Evolutionary conservation across 64 coral and sea anemone genomes (phyloP).

Genomic region (Actinia equina): DNA sequence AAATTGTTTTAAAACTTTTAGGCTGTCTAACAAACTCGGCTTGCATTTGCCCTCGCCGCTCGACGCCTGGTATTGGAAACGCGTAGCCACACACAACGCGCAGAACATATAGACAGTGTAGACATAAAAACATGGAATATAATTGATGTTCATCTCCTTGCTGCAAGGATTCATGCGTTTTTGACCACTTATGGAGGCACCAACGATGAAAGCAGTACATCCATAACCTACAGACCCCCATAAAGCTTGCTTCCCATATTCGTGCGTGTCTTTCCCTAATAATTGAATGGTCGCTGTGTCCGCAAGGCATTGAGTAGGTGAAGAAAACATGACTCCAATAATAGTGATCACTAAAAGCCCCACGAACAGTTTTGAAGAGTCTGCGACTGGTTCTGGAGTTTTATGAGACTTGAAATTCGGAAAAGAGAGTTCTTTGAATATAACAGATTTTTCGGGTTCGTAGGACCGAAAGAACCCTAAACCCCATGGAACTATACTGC

Average conservation of each 20-base stretch:
- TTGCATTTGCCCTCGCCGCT: slow-evolving; percentile 54
- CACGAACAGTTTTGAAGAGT: slow-evolving; percentile 74
- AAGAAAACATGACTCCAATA: slow-evolving; percentile 80
- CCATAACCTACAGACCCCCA: slow-evolving; percentile 97
- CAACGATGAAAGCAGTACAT: slow-evolving; percentile 82
- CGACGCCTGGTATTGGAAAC: slow-evolving; percentile 62
- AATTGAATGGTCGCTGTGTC: slow-evolving; percentile 94
- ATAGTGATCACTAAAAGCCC: slow-evolving; percentile 74
- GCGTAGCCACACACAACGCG: slow-evolving; percentile 70
- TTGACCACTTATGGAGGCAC: slow-evolving; percentile 73
- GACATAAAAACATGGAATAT: slow-evolving; percentile 92
- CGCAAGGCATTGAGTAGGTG: slow-evolving; percentile 86
- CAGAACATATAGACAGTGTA: slow-evolving; percentile 73
- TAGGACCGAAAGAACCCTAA: slow-evolving; percentile 72
- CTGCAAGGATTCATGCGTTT: slow-evolving; percentile 86
- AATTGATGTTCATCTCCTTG: slow-evolving; percentile 83
- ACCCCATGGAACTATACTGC: slow-evolving; percentile 62
- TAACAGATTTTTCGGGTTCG: slow-evolving; percentile 56
- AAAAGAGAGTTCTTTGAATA: slow-evolving; percentile 66
- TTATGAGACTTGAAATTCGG: slow-evolving; percentile 71
- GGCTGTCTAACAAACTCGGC: slow-evolving; percentile 57
- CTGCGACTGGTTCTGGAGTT: slow-evolving; percentile 71
- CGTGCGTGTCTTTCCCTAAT: slow-evolving; percentile 82
- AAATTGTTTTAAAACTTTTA: slow-evolving; percentile 73
- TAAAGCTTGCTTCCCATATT: slow-evolving; percentile 96